Evolutionary conservation across 2,113 vertebrate genomes (phyloP).

Genomic region (Neolamprologus brichardi): DNA sequence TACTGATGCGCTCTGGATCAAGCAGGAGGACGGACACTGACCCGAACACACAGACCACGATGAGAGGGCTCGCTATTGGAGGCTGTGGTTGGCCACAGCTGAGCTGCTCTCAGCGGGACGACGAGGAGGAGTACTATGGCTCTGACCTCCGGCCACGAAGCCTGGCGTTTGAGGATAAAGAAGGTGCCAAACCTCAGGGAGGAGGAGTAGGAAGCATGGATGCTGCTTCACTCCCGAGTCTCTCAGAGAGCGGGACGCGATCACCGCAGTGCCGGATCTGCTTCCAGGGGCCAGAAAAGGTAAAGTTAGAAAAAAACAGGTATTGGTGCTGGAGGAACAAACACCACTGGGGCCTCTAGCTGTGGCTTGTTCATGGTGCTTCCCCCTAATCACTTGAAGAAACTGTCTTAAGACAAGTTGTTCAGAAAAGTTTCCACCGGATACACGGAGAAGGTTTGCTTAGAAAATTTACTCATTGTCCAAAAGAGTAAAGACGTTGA

Average conservation of each 20-base stretch:
- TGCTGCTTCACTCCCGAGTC: constrained; percentile 76
- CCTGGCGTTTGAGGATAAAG: constrained; percentile 64
- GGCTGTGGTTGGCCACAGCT: constrained; percentile 78
- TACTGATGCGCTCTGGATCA: constrained; percentile 76
- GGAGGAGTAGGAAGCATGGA: constrained; percentile 72
- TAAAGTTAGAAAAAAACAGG: constrained; percentile 23
- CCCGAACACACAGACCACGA: constrained; percentile 49
- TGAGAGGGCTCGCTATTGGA: constrained; percentile 67
- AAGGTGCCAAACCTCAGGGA: constrained; percentile 47
- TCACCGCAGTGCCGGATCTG: constrained; percentile 85
- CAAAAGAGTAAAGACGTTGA: background rate
- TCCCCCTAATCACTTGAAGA: background rate
- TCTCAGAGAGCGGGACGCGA: constrained; percentile 76
- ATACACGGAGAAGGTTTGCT: background rate
- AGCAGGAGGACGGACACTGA: constrained; percentile 72
- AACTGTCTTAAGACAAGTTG: background rate
- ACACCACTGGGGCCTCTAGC: background rate
- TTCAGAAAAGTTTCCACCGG: background rate
- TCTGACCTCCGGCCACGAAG: constrained; percentile 66
- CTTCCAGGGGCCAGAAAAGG: constrained; percentile 86
- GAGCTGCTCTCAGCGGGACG: constrained; percentile 61
- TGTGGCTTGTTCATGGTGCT: background rate
- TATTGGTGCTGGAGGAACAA: background rate
- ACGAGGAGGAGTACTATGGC: constrained; percentile 76
- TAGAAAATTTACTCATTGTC: background rate